Conservation (phyloP, 2,888 invertebrate species). For the Saturnia pavonia region DNA sequence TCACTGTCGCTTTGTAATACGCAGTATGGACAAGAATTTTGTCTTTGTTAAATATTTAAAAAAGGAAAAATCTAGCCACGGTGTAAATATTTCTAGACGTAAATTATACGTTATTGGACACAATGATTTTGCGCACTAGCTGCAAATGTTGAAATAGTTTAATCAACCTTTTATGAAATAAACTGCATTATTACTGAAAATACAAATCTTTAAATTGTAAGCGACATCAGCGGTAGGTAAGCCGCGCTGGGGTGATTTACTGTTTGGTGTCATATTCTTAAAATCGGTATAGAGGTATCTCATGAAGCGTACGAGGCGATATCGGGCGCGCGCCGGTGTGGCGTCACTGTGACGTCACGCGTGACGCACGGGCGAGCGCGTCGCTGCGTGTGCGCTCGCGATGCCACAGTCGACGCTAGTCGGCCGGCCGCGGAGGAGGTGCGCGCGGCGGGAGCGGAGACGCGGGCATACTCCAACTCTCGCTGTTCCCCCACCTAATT, state of each 20-base stretch:
- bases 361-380: constrained; percentile 8
- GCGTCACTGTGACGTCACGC: constrained; percentile 20
- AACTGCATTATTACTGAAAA: background rate
- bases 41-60: background rate
- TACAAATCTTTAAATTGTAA: background rate
- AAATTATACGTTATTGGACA: background rate
- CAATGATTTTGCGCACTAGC: background rate
- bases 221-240: background rate
- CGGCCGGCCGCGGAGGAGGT: constrained; percentile 69
- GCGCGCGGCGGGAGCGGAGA: constrained; percentile 78
- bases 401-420: constrained; percentile 48
- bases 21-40: too few species aligned
- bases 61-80: background rate
- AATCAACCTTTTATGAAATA: background rate
- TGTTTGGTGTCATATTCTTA: background rate
- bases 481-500: constrained; percentile 69
- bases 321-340: constrained; percentile 21
- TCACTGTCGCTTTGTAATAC: too few species aligned
- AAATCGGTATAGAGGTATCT: background rate
- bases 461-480: constrained; percentile 78
- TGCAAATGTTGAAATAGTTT: background rate
- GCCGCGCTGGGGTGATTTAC: background rate
- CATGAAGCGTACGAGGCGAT: constrained; percentile 6
- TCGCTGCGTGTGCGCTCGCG: constrained; percentile 22
- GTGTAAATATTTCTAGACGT: background rate